Conservation (phyloP, 2,888 invertebrate genomes). For the Azorinus chamasolen region DNA sequence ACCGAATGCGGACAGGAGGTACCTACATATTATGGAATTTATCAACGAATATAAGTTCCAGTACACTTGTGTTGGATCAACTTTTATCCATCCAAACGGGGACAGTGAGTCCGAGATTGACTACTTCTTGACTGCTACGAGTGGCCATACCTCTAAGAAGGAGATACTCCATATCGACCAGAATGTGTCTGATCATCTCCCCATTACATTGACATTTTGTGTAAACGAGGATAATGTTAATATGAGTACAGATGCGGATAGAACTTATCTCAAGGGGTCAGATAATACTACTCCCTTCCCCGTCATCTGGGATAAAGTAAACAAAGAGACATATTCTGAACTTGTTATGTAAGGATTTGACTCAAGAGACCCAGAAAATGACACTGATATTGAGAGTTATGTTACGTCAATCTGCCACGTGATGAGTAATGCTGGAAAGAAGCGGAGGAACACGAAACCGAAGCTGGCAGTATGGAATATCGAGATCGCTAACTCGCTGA, state of each 20-base stretch:
- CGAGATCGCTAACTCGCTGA: not conserved
- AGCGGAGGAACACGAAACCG: not conserved
- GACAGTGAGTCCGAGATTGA: not conserved
- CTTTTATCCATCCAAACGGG: not conserved
- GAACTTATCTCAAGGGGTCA: too few species aligned
- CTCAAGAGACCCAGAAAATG: too few species aligned
- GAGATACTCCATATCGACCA: not conserved
- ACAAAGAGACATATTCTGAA: too few species aligned
- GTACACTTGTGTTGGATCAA: not conserved
- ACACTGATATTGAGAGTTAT: too few species aligned
- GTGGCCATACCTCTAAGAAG: not conserved
- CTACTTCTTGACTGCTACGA: not conserved
- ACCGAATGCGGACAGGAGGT: not conserved
- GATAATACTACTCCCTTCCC: too few species aligned
- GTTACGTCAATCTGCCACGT: too few species aligned
- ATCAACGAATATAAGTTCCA: not conserved
- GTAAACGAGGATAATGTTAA: not conserved
- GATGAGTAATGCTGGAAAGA: too few species aligned
- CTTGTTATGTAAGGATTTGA: too few species aligned
- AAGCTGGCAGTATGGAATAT: slow-evolving; percentile 1
- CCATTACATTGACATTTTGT: not conserved
- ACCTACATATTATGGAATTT: not conserved
- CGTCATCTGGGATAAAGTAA: too few species aligned
- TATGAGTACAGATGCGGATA: too few species aligned
- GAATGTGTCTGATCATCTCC: slow-evolving; percentile 17